Base-by-base conservation (phyloP, 2,888 invertebrate species). In the Tetranychus piercei region DNA sequence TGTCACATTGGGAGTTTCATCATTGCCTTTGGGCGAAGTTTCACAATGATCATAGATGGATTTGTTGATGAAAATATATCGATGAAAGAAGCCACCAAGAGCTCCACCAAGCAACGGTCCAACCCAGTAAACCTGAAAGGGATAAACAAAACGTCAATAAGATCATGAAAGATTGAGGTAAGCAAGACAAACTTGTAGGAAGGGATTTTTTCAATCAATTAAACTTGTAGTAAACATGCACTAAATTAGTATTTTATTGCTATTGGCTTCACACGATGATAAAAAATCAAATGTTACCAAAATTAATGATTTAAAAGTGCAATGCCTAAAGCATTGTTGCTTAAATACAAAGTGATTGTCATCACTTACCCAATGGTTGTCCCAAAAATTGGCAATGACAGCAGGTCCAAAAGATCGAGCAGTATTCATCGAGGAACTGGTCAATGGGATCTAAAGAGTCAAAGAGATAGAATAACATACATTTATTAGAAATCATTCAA, bases 351-450 rank as follows among this genome's bases (percentile, higher is more conserved):
- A 1, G 3, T 34, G 0, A 20, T n/a, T 66, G 34, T 67, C 18
- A 44, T n/a, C 44, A 79, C 85, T 85, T 84, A 92, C 88, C 92
- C 93, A 94, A 80, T 94, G 94, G 79, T 90, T 83, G 5, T 84
- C 82, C 89, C 91, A 94, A 45, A 84, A 83, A 77, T 87, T 87
- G 78, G 87, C 87, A 75, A 92, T 87, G 43, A 92, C 87, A 2
- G 94, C 91, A 0, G 92, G 90, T 76, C 94, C 94, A 80, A 94
- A 87, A 76, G 90, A 89, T 77, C 94, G 86, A 0, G 94, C 94
- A 0, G 94, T 92, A 84, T 94, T 94, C 93, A 94, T 93, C 79
- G 92, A 90, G 66, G 92, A 87, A 71, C 93, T 92, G 11, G 94
- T 93, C 78, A 85, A 87, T 77, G 85, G 84, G 74, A 87, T 85